These are phyloP conservation scores for Perithous albicinctus DNA, from an alignment of 2,888 invertebrate species.

Conservation along the genomic window DNA sequence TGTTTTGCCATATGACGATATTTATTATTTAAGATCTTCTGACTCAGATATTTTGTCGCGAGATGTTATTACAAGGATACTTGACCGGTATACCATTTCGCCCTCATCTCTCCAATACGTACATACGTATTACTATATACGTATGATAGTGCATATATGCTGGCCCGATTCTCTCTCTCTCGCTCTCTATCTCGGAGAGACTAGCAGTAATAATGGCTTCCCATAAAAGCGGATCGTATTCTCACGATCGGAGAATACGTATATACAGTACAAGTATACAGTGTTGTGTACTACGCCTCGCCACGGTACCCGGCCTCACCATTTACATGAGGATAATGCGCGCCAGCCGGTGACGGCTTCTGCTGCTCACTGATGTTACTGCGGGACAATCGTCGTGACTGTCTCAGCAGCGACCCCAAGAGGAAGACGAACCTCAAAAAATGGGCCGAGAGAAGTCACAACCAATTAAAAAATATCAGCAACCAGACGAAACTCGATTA, in stretches of 20 bases:
- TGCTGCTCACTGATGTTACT: constrained; percentile 40
- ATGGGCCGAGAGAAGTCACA: neutral
- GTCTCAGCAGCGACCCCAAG: constrained; percentile 33
- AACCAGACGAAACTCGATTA: constrained; percentile 6
- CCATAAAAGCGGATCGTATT: constrained; percentile 73
- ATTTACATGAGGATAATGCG: constrained; percentile 71
- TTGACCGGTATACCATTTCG: neutral
- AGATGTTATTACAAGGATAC: too few relatives aligned
- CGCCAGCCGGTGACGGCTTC: constrained; percentile 52
- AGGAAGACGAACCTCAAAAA: constrained; percentile 33
- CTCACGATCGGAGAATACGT: constrained; percentile 70
- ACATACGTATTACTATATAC: constrained; percentile 27
- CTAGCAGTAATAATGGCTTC: constrained; percentile 70
- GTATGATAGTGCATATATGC: constrained; percentile 55
- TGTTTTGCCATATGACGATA: too few relatives aligned
- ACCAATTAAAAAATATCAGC: constrained; percentile 20
- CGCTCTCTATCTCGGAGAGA: constrained; percentile 21
- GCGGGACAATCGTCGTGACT: constrained; percentile 68
- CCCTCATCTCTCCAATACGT: neutral
- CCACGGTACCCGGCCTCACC: constrained; percentile 54
- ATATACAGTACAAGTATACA: constrained; percentile 36
- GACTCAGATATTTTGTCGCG: too few relatives aligned
- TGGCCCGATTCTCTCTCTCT: constrained; percentile 46
- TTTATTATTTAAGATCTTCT: too few relatives aligned
- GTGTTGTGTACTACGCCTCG: constrained; percentile 45